Percentiles rank a stretch among this genome's conserved stretches.
Evolutionary conservation across 1,140 invertebrate species (phyloP).

Genomic region (Bombus sylvicola): DNA sequence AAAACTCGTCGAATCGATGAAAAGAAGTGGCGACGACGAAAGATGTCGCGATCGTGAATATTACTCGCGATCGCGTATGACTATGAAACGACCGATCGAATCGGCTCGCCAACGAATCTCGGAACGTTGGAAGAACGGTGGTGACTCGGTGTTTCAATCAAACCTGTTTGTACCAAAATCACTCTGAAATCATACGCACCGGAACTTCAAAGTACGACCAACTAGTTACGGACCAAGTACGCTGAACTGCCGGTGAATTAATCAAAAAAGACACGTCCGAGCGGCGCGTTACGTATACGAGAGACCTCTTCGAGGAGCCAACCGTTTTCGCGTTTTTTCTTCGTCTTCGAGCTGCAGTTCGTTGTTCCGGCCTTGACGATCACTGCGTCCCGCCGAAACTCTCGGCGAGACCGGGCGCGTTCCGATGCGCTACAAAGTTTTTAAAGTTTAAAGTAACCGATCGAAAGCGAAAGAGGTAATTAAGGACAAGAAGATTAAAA

Average conservation of each 20-base stretch:
- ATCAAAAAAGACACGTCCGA: conserved; percentile 58
- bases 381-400: background rate
- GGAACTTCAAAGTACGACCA: conserved; percentile 68
- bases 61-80: too few species aligned
- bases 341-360: background rate
- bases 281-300: conserved; percentile 43
- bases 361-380: background rate
- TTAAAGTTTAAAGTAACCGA: conserved; percentile 56
- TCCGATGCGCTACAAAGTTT: conserved; percentile 55
- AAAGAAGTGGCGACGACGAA: too few species aligned
- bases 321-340: background rate
- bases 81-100: conserved; percentile 9
- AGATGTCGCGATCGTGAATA: too few species aligned
- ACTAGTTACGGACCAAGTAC: conserved; percentile 70
- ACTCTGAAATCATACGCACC: conserved; percentile 47
- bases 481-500: conserved; percentile 29
- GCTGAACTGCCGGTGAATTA: conserved; percentile 66
- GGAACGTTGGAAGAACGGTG: conserved; percentile 39
- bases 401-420: conserved; percentile 19
- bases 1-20: background rate
- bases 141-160: conserved; percentile 56
- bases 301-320: conserved; percentile 19
- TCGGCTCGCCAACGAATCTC: conserved; percentile 15
- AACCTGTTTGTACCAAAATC: conserved; percentile 62
- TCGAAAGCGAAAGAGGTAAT: conserved; percentile 53